phyloP scores from a whole-genome alignment of 2,113 vertebrate genomes.

The Rhynchomys soricoides region DNA sequence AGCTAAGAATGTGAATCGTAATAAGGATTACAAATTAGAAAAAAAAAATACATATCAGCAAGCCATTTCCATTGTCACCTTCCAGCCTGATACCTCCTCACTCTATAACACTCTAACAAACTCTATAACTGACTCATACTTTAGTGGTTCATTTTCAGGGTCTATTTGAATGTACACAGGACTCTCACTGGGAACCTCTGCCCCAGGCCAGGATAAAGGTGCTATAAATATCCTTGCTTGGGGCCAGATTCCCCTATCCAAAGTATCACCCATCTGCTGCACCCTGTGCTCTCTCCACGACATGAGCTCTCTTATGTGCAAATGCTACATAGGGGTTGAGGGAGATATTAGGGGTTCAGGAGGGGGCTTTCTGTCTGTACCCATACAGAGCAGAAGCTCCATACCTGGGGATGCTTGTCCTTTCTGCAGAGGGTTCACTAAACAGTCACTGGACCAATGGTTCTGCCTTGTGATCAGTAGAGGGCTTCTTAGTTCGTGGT shows the following conservation, averaged over 20 bases:
- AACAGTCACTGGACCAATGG: not conserved
- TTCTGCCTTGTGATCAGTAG: not conserved
- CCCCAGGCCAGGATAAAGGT: not conserved
- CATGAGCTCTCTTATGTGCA: not conserved
- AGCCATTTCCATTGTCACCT: not conserved
- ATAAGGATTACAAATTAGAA: not conserved
- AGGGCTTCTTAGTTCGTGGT: not conserved
- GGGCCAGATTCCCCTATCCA: not conserved
- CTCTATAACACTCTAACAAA: no score
- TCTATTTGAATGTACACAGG: not conserved
- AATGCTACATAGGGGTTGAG: not conserved
- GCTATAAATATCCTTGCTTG: not conserved
- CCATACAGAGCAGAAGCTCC: not conserved
- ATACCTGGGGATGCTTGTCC: not conserved
- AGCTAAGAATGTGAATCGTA: not conserved
- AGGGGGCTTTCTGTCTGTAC: not conserved
- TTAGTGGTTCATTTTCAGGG: not conserved
- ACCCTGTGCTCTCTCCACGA: not conserved
- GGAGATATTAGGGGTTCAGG: no score
- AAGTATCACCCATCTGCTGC: not conserved
- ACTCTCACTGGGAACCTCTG: not conserved
- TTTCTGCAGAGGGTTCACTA: not conserved
- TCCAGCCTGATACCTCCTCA: not conserved
- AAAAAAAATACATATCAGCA: conserved; percentile 4
- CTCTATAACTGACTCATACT: conserved; percentile 23